Evolutionary conservation across 2,797 vertebrate genomes (phyloP).

Genomic region (Sebastes oblongus): DNA sequence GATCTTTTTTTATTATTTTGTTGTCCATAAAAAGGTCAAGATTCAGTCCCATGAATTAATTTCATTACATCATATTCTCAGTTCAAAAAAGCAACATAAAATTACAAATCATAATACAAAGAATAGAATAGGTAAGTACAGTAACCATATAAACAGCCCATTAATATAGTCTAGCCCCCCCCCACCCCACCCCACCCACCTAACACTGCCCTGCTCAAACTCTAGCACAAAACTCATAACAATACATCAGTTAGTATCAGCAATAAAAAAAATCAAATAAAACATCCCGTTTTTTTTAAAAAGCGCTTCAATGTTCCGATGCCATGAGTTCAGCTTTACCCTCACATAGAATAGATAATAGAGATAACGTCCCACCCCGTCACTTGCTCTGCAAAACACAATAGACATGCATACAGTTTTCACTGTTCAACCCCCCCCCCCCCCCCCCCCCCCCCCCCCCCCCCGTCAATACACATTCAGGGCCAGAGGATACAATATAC

Average conservation of each 20-base stretch:
- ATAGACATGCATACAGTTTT: conserved; percentile 82
- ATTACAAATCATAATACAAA: conserved; percentile 84
- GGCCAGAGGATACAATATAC: conserved; percentile 73
- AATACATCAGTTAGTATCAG: conserved; percentile 81
- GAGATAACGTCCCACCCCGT: conserved; percentile 60
- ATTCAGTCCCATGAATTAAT: conserved; percentile 81
- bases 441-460: conserved; percentile 8
- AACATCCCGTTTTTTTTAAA: conserved; percentile 53
- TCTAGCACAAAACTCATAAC: conserved; percentile 81
- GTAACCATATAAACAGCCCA: conserved; percentile 82
- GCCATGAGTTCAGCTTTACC: conserved; percentile 71
- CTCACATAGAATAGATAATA: conserved; percentile 76
- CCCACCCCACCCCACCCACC: conserved; percentile 37
- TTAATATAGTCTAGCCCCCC: conserved; percentile 62
- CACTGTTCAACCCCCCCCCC: conserved; percentile 46
- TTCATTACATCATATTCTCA: conserved; percentile 81
- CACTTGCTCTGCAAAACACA: conserved; percentile 78
- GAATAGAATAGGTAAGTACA: conserved; percentile 82
- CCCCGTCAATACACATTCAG: conserved; percentile 72
- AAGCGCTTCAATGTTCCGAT: conserved; percentile 74
- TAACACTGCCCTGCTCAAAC: conserved; percentile 53
- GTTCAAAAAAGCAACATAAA: conserved; percentile 82
- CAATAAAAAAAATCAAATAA: conserved; percentile 62
- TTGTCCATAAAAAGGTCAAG: conserved; percentile 83
- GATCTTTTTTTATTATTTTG: conserved; percentile 74